Evolutionary conservation across 2,797 vertebrate genomes (phyloP), one percentile per base, ranked within the genome.

Genomic region (Uromys caudimaculatus): DNA sequence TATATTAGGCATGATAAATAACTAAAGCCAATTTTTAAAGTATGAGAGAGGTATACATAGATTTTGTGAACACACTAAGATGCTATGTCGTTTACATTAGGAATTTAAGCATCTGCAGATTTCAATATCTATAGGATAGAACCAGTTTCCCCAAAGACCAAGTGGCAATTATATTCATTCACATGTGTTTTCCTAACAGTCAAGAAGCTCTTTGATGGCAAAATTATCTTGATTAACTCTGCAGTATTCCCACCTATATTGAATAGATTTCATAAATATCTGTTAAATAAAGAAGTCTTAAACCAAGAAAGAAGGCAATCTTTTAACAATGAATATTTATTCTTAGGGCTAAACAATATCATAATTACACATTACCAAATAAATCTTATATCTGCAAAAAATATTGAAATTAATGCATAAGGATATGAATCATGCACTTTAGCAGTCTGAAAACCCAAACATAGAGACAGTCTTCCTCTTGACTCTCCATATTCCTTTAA

Each of bases 281-380:
- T 78, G 14, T 76, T 56, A 13, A 67, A 38, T 84, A 75, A 85
- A 93, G 52, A 92, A 87, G 41, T 76, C 54, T 84, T 92, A 83
- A 93, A 32, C 23, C 41, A 92, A 85, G 64, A 29, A 81, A 81
- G 52, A 67, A 75, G 54, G 50, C 50, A 67, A n/a, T 50, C 77
- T 94, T 90, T 69, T 35, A 71, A 85, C 29, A 32, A 13, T 19
- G 17, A 32, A 23, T 95, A 62, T 79, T 92, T 75, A 87, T n/a
- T 38, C 11, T 52, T 11, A 41, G 29, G 94, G 93, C 38, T 75
- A 85, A 69, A 73, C 35, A 86, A 41, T 21, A 21, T 13, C 58
- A 54, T 54, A 93, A 84, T 9, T 77, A 14, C 29, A 35, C 1
- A 60, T 2, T 5, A 9, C 81, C 54, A 41, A 29, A 11, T 91